phyloP scores from a whole-genome alignment of 2,113 vertebrate genomes.

The Actenoides hombroni region DNA sequence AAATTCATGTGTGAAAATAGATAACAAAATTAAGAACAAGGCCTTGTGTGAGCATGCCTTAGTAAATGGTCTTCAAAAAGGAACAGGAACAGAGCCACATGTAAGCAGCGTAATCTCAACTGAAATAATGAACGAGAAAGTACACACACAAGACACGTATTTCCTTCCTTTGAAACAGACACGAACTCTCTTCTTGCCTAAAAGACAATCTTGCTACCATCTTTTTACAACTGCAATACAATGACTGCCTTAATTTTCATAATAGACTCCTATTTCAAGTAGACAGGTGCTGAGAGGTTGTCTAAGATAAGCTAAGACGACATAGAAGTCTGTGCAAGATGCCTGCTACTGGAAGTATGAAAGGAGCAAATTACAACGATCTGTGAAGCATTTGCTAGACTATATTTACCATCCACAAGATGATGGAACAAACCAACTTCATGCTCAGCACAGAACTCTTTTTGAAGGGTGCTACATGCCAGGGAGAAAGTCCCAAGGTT shows the following conservation, averaged over 20 bases:
- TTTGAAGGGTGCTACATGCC: background rate
- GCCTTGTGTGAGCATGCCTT: background rate
- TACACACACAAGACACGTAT: background rate
- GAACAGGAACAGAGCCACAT: background rate
- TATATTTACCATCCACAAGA: background rate
- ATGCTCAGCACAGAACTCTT: background rate
- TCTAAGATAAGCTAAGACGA: background rate
- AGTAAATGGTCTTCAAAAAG: background rate
- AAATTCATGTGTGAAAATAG: background rate
- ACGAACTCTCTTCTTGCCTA: background rate
- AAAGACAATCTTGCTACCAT: background rate
- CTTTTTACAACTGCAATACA: background rate
- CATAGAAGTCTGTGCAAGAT: background rate
- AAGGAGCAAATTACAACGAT: background rate
- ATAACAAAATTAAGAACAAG: background rate
- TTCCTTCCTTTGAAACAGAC: background rate
- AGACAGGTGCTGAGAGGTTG: background rate
- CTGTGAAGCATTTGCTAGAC: background rate
- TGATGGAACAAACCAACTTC: background rate
- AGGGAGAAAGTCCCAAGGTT: background rate
- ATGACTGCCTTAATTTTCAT: background rate
- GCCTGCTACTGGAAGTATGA: background rate
- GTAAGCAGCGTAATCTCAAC: background rate
- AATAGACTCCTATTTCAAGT: background rate
- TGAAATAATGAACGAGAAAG: background rate